These are phyloP conservation scores for Caenorhabditis uteleia DNA, from an alignment of 2,888 invertebrate genomes.

Conservation along the genomic window DNA sequence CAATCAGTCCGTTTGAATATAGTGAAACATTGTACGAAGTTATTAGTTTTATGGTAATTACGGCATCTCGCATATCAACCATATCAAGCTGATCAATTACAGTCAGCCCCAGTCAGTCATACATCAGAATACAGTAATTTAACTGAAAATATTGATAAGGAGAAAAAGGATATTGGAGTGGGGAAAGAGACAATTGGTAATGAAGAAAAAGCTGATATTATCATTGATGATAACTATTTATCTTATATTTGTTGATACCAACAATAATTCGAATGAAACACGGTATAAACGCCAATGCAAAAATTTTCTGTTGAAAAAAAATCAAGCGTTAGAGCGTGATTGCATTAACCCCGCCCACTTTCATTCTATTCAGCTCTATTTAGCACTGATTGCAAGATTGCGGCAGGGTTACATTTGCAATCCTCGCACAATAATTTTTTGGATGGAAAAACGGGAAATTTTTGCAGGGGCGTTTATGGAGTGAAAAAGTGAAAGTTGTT, in stretches of 20 bases:
- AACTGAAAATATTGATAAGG: too few species aligned
- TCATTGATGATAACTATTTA: constrained; percentile 20
- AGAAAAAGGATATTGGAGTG: background rate
- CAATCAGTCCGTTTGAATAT: background rate
- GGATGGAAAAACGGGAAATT: too few species aligned
- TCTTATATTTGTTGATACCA: constrained; percentile 11
- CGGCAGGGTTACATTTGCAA: too few species aligned
- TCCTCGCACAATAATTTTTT: too few species aligned
- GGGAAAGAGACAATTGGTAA: background rate
- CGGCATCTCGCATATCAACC: constrained; percentile 10
- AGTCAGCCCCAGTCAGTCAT: too few species aligned
- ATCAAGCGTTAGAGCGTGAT: too few species aligned
- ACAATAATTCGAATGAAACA: constrained; percentile 11
- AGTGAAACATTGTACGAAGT: background rate
- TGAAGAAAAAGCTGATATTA: constrained; percentile 21
- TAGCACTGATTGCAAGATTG: too few species aligned
- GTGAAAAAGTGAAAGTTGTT: constrained; percentile 14
- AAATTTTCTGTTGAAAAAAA: too few species aligned
- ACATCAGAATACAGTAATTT: background rate
- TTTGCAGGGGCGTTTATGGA: too few species aligned
- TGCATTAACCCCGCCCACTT: too few species aligned
- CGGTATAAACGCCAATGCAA: too few species aligned
- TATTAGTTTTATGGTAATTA: constrained; percentile 1
- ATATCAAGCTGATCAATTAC: constrained; percentile 1
- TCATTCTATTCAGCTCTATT: too few species aligned